Evolutionary conservation across 2,797 vertebrate genomes (phyloP).

Genomic region (Halcyon smyrnensis): DNA sequence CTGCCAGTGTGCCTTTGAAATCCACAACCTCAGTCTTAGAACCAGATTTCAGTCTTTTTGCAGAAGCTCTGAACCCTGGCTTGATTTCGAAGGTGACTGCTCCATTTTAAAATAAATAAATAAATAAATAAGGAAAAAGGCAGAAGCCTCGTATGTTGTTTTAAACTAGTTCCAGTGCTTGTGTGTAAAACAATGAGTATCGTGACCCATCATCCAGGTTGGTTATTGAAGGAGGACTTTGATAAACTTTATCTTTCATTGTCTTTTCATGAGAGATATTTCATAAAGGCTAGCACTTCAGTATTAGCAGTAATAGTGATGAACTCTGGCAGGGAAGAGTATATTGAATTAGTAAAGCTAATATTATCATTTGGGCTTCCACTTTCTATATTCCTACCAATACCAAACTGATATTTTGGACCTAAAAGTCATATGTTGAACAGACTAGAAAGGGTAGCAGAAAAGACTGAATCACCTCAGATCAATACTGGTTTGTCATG

Average conservation of each 20-base stretch:
- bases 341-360: not conserved
- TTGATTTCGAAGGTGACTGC: not conserved
- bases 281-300: not conserved
- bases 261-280: not conserved
- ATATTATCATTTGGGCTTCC: not conserved
- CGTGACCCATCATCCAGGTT: fast-evolving
- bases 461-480: not conserved
- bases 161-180: not conserved
- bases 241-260: not conserved
- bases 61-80: not conserved
- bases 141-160: not conserved
- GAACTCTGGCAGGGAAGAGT: not conserved
- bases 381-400: not conserved
- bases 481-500: not conserved
- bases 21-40: not conserved
- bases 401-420: not conserved
- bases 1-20: not conserved
- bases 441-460: not conserved
- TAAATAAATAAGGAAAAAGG: too few species aligned
- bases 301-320: not conserved
- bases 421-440: not conserved
- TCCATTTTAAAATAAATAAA: not conserved
- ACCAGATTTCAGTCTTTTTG: not conserved
- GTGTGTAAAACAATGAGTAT: not conserved
- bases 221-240: not conserved